Base-by-base conservation (phyloP, 1,140 invertebrate species). In the Halyomorpha halys region DNA sequence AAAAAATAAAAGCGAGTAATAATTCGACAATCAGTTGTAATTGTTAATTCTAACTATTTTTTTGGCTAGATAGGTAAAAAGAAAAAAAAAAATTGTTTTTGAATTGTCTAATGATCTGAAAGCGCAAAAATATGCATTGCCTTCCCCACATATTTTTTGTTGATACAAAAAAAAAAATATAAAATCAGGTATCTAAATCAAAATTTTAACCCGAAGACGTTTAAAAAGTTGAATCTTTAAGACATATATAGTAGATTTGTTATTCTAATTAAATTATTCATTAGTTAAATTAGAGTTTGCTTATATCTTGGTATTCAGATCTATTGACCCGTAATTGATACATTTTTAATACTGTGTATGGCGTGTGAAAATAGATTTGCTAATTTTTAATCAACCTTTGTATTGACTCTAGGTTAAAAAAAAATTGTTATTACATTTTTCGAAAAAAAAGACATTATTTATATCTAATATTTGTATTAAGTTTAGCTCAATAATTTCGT, bases 21-120 rank as follows among this genome's bases (percentile, higher is more conserved):
- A 65, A 65, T 61, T 61, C 60, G 64, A 65, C 64, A 65, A 65
- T 65, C 64, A 65, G 64, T 65, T 65, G 18, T 53, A 27, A 63
- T 53, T 44, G 39, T 45, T 45, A 45, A 61, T 61, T 47, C n/a
- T 61, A 23, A 47, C 60, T 47, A 45, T 60, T 44, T 65, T 65
- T 65, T 60, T 34, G 63, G 63, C 56, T 60, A 30, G n/a, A 5
- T 63, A 63, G 62, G 47, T 25, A 30, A 13, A 47, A 16, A 62
- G 25, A 62, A 62, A n/a, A 25, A 9, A 56, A 51, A 44, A 61
- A 61, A 61, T 2, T 61, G 23, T 44, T 18, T 61, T 61, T 44
- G 19, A 44, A 61, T 61, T 61, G 44, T 61, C 39, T 44, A 23
- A 45, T 61, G 39, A 61, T 45, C 39, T 61, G 25, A 16, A 44